phyloP scores from a whole-genome alignment of 2,888 invertebrate species.

The Amblyjoppa proteus region DNA sequence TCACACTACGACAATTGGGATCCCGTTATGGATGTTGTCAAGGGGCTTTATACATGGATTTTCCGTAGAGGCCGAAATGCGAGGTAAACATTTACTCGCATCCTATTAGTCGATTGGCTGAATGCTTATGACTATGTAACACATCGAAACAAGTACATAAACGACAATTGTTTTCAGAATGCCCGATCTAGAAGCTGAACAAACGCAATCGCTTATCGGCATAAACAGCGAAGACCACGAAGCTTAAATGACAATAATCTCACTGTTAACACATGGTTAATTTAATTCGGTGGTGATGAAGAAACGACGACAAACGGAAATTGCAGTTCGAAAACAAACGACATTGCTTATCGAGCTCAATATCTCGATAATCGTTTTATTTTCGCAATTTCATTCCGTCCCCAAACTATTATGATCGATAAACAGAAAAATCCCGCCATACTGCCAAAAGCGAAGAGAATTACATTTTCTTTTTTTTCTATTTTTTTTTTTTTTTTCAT shows the following conservation, averaged over 20 bases:
- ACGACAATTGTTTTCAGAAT: slow-evolving; percentile 84
- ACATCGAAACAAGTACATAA: slow-evolving; percentile 7
- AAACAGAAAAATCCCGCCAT: slow-evolving; percentile 30
- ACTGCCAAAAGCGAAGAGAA: slow-evolving; percentile 50
- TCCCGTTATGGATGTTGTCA: slow-evolving; percentile 88
- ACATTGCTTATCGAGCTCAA: slow-evolving; percentile 3
- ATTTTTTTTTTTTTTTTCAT: slow-evolving; percentile 13
- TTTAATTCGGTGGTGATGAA: slow-evolving; percentile 24
- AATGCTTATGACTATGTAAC: neutral
- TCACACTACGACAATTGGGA: slow-evolving; percentile 94
- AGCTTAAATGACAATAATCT: slow-evolving; percentile 84
- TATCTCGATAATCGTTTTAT: slow-evolving; percentile 14
- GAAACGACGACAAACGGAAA: slow-evolving; percentile 11
- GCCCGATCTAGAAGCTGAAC: slow-evolving; percentile 89
- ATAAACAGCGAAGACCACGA: slow-evolving; percentile 87
- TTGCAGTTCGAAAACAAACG: slow-evolving; percentile 4
- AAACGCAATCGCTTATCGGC: slow-evolving; percentile 89
- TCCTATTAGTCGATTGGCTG: neutral
- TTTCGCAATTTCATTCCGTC: slow-evolving; percentile 23
- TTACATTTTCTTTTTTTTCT: slow-evolving; percentile 4
- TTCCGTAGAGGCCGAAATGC: slow-evolving; percentile 85
- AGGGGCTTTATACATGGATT: slow-evolving; percentile 85
- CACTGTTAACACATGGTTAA: slow-evolving; percentile 17
- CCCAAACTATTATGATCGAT: slow-evolving; percentile 35
- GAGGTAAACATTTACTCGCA: slow-evolving; percentile 82